Conservation (phyloP, 1,140 invertebrate genomes). For the Camponotus floridanus region DNA sequence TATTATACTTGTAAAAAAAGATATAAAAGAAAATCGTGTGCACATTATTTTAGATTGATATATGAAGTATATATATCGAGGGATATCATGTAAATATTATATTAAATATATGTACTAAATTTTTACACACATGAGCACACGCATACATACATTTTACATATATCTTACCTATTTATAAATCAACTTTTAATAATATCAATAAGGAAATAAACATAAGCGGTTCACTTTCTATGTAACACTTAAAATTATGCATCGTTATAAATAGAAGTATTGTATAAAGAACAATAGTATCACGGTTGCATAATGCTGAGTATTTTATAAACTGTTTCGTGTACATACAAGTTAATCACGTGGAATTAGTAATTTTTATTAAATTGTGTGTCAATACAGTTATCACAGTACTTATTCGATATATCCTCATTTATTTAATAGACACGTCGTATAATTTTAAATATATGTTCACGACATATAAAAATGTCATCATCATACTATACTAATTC, state of each 20-base stretch:
- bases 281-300: neutral
- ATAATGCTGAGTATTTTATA: neutral
- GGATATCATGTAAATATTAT: too few relatives aligned
- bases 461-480: neutral
- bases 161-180: too few relatives aligned
- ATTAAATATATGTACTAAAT: too few relatives aligned
- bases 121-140: too few relatives aligned
- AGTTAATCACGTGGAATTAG: neutral
- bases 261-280: neutral
- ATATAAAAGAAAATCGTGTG: too few relatives aligned
- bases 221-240: too few relatives aligned
- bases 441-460: neutral
- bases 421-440: constrained; percentile 9
- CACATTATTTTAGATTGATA: too few relatives aligned
- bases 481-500: neutral
- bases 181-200: too few relatives aligned
- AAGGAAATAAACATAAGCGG: too few relatives aligned
- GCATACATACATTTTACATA: too few relatives aligned
- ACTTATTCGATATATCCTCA: neutral
- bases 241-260: neutral
- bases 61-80: too few relatives aligned
- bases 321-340: neutral
- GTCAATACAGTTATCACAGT: constrained; percentile 19
- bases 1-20: too few relatives aligned
- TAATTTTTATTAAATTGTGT: constrained; percentile 13